These are phyloP conservation scores for Oxygymnocypris stewartii DNA, from an alignment of 2,113 vertebrate species.

Conservation along the genomic window DNA sequence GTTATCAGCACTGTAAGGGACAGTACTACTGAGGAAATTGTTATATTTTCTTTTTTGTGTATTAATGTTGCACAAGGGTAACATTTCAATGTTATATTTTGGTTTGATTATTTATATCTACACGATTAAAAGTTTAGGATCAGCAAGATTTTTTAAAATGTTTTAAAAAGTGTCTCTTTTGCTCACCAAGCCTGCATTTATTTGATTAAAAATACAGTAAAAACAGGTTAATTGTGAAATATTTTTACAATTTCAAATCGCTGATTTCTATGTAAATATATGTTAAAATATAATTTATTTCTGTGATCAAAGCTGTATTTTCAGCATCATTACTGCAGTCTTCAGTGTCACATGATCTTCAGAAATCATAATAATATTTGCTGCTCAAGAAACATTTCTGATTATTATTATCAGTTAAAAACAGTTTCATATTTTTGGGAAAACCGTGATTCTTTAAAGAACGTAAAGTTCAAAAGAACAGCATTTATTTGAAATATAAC, in stretches of 20 bases:
- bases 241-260: background rate
- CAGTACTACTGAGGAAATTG: too few relatives aligned
- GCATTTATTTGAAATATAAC: too few relatives aligned
- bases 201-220: background rate
- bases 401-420: too few relatives aligned
- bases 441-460: too few relatives aligned
- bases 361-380: background rate
- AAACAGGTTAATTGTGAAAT: background rate
- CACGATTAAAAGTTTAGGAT: too few relatives aligned
- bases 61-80: too few relatives aligned
- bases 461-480: too few relatives aligned
- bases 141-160: background rate
- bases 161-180: background rate
- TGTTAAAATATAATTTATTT: background rate
- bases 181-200: background rate
- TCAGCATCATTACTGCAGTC: background rate
- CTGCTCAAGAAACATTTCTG: too few relatives aligned
- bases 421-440: too few relatives aligned
- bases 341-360: background rate
- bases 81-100: background rate
- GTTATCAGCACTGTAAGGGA: too few relatives aligned
- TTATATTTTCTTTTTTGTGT: too few relatives aligned
- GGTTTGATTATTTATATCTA: too few relatives aligned
- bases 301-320: background rate
- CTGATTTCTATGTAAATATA: background rate